These are phyloP conservation scores for Glossophaga mutica DNA, from an alignment of 2,797 vertebrate genomes.

Conservation along the genomic window DNA sequence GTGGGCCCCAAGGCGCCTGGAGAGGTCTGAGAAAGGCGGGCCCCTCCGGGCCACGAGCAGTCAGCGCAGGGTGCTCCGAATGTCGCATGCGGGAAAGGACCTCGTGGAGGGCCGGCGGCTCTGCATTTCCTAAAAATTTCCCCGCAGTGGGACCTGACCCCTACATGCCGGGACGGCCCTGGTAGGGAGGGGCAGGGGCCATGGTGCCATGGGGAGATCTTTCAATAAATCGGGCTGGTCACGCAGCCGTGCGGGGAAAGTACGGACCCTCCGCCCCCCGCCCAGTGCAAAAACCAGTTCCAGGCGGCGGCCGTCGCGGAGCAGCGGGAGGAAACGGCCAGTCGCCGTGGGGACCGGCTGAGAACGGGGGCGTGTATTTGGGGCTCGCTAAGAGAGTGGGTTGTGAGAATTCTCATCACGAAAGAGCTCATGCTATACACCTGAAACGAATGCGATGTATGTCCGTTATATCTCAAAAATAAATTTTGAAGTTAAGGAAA, in stretches of 20 bases:
- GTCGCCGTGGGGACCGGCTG: neutral
- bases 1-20: neutral
- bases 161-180: neutral
- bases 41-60: rapidly evolving
- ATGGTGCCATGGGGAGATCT: neutral
- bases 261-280: neutral
- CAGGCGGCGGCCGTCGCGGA: neutral
- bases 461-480: neutral
- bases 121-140: neutral
- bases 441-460: neutral
- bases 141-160: neutral
- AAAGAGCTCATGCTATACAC: neutral
- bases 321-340: neutral
- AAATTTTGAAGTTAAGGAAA: neutral
- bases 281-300: neutral
- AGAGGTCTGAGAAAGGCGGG: neutral
- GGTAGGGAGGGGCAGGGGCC: neutral
- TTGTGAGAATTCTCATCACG: neutral
- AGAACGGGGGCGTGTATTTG: neutral
- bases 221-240: neutral
- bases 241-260: neutral
- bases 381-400: neutral
- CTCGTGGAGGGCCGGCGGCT: rapidly evolving
- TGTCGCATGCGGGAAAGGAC: neutral
- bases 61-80: neutral